Evolutionary conservation across 2,888 invertebrate species (phyloP).

Genomic region (Acleris holmiana): DNA sequence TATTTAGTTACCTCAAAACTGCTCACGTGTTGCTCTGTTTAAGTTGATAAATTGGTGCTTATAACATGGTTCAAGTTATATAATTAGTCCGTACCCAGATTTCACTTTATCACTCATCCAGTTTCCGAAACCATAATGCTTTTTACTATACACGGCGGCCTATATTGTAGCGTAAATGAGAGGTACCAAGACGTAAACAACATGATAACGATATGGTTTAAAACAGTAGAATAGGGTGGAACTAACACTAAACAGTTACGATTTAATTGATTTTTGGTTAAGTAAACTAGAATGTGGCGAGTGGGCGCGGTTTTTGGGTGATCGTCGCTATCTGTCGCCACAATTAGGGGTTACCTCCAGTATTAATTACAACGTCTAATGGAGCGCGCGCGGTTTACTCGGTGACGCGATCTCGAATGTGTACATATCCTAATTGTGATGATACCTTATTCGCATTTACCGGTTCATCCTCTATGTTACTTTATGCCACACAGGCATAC

Average conservation of each 20-base stretch:
- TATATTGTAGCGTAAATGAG: too few relatives aligned
- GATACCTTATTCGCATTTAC: slow-evolving; percentile 37
- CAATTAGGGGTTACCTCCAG: slow-evolving; percentile 77
- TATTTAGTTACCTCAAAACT: slow-evolving; percentile 6
- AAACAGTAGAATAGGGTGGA: too few relatives aligned
- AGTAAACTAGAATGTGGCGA: slow-evolving; percentile 38
- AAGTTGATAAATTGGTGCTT: not conserved
- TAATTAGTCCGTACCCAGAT: too few relatives aligned
- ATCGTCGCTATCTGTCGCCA: slow-evolving; percentile 70
- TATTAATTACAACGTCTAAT: slow-evolving; percentile 83
- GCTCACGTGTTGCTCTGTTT: not conserved
- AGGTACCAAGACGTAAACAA: too few relatives aligned
- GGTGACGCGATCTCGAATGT: slow-evolving; percentile 62
- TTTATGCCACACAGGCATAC: too few relatives aligned
- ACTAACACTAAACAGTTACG: not conserved
- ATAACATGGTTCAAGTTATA: not conserved
- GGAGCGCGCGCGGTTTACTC: slow-evolving; percentile 68
- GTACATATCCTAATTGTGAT: slow-evolving; percentile 59
- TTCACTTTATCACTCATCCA: too few relatives aligned
- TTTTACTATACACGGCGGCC: too few relatives aligned
- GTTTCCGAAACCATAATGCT: too few relatives aligned
- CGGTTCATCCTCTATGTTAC: slow-evolving; percentile 19
- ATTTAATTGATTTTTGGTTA: slow-evolving; percentile 7
- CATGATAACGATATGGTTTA: too few relatives aligned
- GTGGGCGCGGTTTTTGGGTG: slow-evolving; percentile 69